Conservation (phyloP, 2,797 vertebrate species). For the Tinamus major region DNA sequence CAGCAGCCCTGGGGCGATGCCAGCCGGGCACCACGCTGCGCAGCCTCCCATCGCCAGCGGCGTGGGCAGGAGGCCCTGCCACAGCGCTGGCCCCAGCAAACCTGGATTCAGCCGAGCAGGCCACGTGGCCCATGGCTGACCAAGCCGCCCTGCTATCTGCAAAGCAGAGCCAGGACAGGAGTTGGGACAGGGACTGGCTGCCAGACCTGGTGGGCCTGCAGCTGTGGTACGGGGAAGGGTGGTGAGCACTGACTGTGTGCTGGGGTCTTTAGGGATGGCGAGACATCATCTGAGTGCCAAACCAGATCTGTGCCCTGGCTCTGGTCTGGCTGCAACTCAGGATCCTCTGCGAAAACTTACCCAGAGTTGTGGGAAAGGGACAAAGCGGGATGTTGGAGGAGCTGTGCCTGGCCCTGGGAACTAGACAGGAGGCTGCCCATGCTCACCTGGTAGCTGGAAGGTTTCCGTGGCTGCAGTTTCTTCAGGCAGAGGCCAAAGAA, state of each 20-base stretch:
- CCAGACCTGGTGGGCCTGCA: background rate
- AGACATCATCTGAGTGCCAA: background rate
- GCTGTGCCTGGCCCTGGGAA: background rate
- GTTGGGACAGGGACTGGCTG: background rate
- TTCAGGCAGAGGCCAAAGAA: conserved; percentile 87
- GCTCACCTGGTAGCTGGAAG: conserved; percentile 88
- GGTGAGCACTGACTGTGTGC: background rate
- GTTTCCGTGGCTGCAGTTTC: conserved; percentile 85
- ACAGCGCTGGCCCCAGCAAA: too few species aligned
- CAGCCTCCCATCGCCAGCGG: background rate
- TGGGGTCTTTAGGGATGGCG: too few species aligned
- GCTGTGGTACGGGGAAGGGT: background rate
- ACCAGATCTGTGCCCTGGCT: too few species aligned
- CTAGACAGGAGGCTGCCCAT: fast-evolving
- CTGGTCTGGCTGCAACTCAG: background rate
- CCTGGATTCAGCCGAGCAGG: background rate
- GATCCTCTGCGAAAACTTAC: background rate
- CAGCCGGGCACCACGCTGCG: background rate
- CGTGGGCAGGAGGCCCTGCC: too few species aligned
- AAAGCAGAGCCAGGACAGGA: background rate
- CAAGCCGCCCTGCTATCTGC: background rate
- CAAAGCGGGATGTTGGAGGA: fast-evolving
- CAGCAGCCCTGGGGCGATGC: background rate
- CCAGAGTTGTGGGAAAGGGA: background rate
- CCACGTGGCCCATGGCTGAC: too few species aligned